Percentiles rank a stretch among this genome's conserved stretches.
These are phyloP conservation scores for Coptodon bakossiorum DNA, from an alignment of 2,113 vertebrate genomes.

Conservation along the genomic window DNA sequence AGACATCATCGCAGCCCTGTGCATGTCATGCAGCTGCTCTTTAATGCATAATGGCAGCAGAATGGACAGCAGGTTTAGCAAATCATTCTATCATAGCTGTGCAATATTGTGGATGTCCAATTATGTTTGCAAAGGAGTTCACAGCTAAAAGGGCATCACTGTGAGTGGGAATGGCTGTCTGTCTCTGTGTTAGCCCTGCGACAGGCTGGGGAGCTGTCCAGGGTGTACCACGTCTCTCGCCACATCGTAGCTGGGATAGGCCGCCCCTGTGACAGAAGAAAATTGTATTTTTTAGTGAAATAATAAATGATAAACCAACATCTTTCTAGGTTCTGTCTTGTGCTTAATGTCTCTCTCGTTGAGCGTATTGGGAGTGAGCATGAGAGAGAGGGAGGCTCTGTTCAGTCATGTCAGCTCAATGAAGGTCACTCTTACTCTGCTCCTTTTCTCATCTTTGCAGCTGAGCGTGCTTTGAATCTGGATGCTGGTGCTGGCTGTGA, in stretches of 20 bases:
- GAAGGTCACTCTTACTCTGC: neutral
- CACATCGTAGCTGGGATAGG: neutral
- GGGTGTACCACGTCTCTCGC: neutral
- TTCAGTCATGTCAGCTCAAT: neutral
- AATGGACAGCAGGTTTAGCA: neutral
- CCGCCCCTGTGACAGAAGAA: neutral
- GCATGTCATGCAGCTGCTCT: neutral
- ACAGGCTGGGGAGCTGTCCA: neutral
- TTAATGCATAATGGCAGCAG: neutral
- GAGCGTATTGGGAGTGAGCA: neutral
- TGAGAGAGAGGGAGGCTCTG: neutral
- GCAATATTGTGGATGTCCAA: fast-evolving
- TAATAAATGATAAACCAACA: neutral
- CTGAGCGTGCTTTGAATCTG: neutral
- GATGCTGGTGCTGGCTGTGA: neutral
- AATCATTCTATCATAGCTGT: neutral
- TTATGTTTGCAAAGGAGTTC: neutral
- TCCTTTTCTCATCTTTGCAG: fast-evolving
- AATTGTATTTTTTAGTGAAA: neutral
- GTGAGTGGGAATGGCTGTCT: neutral
- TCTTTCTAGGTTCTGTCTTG: neutral
- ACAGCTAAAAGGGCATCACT: neutral
- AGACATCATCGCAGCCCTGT: neutral
- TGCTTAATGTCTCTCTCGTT: neutral
- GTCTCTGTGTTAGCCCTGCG: neutral